Conservation (phyloP, 2,113 vertebrate species). For the Orycteropus afer region DNA sequence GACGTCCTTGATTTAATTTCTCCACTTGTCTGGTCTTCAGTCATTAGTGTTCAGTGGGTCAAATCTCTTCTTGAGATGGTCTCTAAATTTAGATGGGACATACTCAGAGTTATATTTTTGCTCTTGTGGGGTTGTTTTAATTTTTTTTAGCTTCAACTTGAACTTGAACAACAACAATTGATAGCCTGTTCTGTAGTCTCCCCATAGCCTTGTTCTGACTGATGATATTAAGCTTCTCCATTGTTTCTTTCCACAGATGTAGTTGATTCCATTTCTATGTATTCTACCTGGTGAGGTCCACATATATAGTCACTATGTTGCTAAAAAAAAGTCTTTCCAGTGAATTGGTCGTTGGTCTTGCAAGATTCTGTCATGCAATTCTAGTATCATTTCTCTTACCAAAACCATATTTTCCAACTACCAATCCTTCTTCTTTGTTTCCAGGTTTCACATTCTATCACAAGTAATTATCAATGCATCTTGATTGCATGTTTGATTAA, state of each 20-base stretch:
- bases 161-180: too few relatives aligned
- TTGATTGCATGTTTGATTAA: background rate
- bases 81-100: too few relatives aligned
- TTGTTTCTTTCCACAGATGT: background rate
- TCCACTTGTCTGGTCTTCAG: background rate
- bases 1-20: background rate
- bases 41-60: background rate
- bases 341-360: background rate
- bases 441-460: background rate
- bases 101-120: too few relatives aligned
- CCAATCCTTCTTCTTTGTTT: background rate
- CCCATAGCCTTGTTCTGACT: too few relatives aligned
- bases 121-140: too few relatives aligned
- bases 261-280: background rate
- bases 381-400: background rate
- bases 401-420: background rate
- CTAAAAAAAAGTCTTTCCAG: background rate
- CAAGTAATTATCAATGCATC: background rate
- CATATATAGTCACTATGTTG: background rate
- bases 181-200: too few relatives aligned
- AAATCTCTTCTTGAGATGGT: too few relatives aligned
- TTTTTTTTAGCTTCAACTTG: too few relatives aligned
- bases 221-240: too few relatives aligned
- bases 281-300: background rate
- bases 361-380: background rate